Conservation (phyloP, 2,888 invertebrate genomes). For the Ormyrus rosae region DNA sequence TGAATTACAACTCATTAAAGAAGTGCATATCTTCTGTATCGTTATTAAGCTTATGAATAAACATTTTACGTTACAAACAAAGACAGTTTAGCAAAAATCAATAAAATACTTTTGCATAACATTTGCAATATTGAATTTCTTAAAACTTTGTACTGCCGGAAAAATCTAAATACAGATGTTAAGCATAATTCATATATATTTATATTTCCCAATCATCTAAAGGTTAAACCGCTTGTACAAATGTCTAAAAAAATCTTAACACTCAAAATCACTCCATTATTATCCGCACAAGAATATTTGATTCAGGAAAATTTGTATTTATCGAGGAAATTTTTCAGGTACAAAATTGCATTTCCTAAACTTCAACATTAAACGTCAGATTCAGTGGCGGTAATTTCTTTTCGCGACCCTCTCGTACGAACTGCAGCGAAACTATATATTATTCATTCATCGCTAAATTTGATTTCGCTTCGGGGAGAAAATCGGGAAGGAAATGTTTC, state of each 20-base stretch:
- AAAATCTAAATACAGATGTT: too few species aligned
- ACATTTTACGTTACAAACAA: neutral
- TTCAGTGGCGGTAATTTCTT: slow-evolving; percentile 21
- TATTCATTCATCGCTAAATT: slow-evolving; percentile 14
- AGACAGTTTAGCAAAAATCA: too few species aligned
- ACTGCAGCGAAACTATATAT: slow-evolving; percentile 3
- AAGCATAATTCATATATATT: too few species aligned
- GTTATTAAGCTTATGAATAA: neutral
- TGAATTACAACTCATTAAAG: neutral
- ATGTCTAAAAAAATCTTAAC: too few species aligned
- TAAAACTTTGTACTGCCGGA: too few species aligned
- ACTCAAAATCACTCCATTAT: too few species aligned
- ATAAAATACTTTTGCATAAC: too few species aligned
- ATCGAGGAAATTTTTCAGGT: slow-evolving; percentile 5
- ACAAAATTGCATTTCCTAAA: neutral
- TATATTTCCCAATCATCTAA: too few species aligned
- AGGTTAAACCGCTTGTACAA: too few species aligned
- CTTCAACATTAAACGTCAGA: slow-evolving; percentile 35
- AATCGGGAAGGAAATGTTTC: neutral
- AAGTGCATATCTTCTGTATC: neutral
- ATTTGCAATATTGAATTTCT: too few species aligned
- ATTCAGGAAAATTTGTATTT: slow-evolving; percentile 1
- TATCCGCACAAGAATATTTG: too few species aligned
- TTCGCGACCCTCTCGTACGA: too few species aligned
- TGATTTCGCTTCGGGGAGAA: slow-evolving; percentile 11